Evolutionary conservation across 2,113 vertebrate species (phyloP), one percentile per base, ranked within the genome.

Genomic region (Oryzias woworae): DNA sequence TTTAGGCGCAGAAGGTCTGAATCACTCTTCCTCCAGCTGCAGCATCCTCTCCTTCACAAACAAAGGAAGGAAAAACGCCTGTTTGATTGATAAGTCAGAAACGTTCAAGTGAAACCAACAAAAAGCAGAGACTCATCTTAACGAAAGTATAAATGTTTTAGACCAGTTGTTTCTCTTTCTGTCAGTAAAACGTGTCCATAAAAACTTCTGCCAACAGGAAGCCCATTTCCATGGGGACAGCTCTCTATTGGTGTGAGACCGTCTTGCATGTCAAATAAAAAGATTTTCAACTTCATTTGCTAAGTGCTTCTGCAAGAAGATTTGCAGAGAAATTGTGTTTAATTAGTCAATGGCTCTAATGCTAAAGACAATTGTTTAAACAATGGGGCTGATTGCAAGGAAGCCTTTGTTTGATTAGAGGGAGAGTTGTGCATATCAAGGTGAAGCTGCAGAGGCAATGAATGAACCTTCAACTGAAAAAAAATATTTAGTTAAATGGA

Each of bases 171-270:
- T 23, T 31, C 17, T 7, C 17, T n/a, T 20, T 53, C 17, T 55
- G 2, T 50, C 42, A 69, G 63, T 55, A 12, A 87, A 84, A 74
- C 78, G 71, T 67, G 65, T 47, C 78, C 78, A 78, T 82, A 85
- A 77, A 81, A 71, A 60, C 66, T 82, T 48, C 62, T 23, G 78
- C 64, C 58, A 66, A 72, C 57, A 59, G 64, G 45, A 82, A 80
- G 73, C 69, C 58, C 65, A 87, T 91, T 89, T 77, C 87, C 87
- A 90, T 89, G 87, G 89, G 78, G 78, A 90, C 71, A 14, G 66
- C 53, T 70, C 69, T 65, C 69, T 77, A 65, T 75, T 10, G 66
- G 50, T 61, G 58, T 73, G 83, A 85, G 66, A 74, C 52, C 54
- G 45, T 47, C 49, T 53, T 58, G 57, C 44, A 51, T 59, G 50